phyloP scores from a whole-genome alignment of 2,888 invertebrate genomes.

The Spodoptera littoralis region DNA sequence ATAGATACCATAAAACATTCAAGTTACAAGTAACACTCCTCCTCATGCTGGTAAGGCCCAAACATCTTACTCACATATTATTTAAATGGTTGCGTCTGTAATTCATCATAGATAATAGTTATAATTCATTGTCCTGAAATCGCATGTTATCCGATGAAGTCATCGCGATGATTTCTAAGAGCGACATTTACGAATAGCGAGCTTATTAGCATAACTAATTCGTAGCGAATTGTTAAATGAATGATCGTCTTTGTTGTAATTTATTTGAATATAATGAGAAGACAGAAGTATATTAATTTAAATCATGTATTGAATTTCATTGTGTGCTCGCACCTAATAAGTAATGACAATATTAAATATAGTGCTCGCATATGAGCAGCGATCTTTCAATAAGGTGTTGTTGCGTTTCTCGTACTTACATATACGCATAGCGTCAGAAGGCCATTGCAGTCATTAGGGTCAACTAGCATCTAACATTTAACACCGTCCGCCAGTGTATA shows the following conservation, averaged over 20 bases:
- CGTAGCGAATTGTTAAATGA: constrained; percentile 17
- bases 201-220: constrained; percentile 22
- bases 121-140: constrained; percentile 41
- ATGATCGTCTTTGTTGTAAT: constrained; percentile 23
- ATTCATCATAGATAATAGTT: constrained; percentile 16
- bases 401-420: constrained; percentile 38
- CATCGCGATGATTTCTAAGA: constrained; percentile 29
- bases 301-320: constrained; percentile 30
- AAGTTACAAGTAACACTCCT: constrained; percentile 11
- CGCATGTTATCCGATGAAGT: constrained; percentile 33
- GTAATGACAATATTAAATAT: constrained; percentile 41
- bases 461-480: constrained; percentile 72
- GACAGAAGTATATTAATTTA: constrained; percentile 42
- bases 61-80: constrained; percentile 12
- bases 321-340: constrained; percentile 23
- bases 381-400: constrained; percentile 50
- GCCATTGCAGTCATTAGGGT: constrained; percentile 81
- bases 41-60: constrained; percentile 20
- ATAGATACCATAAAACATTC: constrained; percentile 9
- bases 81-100: constrained; percentile 11
- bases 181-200: constrained; percentile 28
- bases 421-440: constrained; percentile 63
- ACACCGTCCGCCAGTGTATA: constrained; percentile 55
- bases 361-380: constrained; percentile 32
- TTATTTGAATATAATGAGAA: constrained; percentile 27